Evolutionary conservation across 2,113 vertebrate species (phyloP).

Genomic region (Cyanistes caeruleus): DNA sequence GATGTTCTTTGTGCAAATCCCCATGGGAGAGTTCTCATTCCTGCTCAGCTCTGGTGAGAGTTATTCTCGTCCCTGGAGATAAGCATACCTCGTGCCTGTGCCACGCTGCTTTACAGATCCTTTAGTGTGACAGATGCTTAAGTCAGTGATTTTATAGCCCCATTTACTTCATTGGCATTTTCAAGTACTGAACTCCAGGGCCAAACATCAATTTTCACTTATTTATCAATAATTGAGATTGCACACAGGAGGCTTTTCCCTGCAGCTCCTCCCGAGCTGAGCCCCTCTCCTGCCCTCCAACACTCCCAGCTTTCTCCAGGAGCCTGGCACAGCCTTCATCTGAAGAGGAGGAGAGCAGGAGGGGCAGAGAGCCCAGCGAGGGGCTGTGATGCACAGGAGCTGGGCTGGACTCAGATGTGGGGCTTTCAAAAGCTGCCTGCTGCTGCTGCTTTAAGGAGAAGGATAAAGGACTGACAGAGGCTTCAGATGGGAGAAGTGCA

Average conservation of each 20-base stretch:
- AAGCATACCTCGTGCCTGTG: background rate
- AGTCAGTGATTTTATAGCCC: constrained; percentile 42
- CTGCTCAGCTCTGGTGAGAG: background rate
- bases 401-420: background rate
- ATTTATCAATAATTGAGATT: constrained; percentile 47
- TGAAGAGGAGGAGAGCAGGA: background rate
- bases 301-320: background rate
- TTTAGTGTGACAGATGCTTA: constrained; percentile 14
- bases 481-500: constrained; percentile 28
- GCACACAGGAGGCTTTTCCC: background rate
- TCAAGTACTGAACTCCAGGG: constrained; percentile 11
- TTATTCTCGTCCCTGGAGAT: background rate
- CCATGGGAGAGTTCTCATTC: background rate
- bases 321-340: background rate
- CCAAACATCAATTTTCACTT: constrained; percentile 41
- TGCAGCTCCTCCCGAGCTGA: background rate
- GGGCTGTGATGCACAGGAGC: constrained; percentile 35
- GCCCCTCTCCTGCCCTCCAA: background rate
- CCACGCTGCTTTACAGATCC: background rate
- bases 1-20: constrained; percentile 12
- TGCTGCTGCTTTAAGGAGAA: constrained; percentile 18
- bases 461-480: constrained; percentile 6
- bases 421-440: constrained; percentile 41
- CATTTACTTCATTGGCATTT: constrained; percentile 58
- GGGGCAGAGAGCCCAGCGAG: background rate